Percentiles rank a stretch among this genome's conserved stretches.
Conservation (phyloP, 2,113 vertebrate genomes). For the Halichoeres trimaculatus region DNA sequence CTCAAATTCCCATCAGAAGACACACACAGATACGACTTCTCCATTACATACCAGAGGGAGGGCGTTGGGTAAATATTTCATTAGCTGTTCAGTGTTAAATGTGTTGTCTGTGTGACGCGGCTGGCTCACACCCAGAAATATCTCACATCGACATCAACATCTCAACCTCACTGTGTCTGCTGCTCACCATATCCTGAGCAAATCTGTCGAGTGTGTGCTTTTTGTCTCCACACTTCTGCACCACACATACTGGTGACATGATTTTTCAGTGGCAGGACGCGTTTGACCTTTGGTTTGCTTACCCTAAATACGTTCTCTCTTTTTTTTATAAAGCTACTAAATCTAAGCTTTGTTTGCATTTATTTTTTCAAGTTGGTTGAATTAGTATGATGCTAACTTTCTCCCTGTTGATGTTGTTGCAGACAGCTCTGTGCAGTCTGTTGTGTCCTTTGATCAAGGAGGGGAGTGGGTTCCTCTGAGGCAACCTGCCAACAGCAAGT, state of each 20-base stretch:
- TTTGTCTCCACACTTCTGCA: not conserved
- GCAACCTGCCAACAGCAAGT: slow-evolving; percentile 88
- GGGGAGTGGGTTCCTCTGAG: slow-evolving; percentile 90
- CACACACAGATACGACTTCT: slow-evolving; percentile 41
- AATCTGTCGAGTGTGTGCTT: not conserved
- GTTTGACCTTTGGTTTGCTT: not conserved
- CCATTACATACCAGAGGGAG: slow-evolving; percentile 45
- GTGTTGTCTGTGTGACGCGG: slow-evolving; percentile 24
- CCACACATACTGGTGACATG: not conserved
- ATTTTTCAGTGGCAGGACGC: not conserved
- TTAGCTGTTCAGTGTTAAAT: slow-evolving; percentile 60
- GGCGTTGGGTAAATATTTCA: slow-evolving; percentile 67
- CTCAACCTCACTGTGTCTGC: slow-evolving; percentile 2
- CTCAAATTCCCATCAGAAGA: slow-evolving; percentile 47
- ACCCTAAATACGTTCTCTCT: not conserved
- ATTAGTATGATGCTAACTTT: not conserved
- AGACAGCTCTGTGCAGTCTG: slow-evolving; percentile 91
- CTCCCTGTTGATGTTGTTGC: slow-evolving; percentile 22
- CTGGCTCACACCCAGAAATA: slow-evolving; percentile 44
- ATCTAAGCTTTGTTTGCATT: not conserved
- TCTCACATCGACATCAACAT: slow-evolving; percentile 20
- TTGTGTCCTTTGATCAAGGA: slow-evolving; percentile 92
- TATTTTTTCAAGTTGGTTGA: not conserved
- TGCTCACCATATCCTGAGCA: too few relatives aligned
- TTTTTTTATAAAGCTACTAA: not conserved